Evolutionary conservation across 2,113 vertebrate species (phyloP).

Genomic region (Kryptolebias marmoratus): DNA sequence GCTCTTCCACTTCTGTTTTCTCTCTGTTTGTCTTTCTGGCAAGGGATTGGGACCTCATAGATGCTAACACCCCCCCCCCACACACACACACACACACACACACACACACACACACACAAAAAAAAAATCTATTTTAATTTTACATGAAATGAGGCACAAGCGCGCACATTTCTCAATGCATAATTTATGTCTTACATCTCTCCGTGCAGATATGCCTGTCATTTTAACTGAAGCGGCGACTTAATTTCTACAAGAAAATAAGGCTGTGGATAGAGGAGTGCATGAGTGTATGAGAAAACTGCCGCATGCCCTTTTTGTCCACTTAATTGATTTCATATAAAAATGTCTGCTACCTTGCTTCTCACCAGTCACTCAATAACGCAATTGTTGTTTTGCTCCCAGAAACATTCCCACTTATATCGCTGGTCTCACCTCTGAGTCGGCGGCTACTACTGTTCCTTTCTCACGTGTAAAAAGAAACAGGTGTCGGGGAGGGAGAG

Average conservation of each 20-base stretch:
- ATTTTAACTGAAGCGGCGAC: conserved; percentile 15
- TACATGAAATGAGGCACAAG: conserved; percentile 24
- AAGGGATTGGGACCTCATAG: conserved; percentile 50
- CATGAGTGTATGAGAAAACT: background rate
- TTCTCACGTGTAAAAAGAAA: conserved; percentile 32
- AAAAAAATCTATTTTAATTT: conserved; percentile 39
- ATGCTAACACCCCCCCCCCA: conserved; percentile 10
- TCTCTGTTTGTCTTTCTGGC: conserved; percentile 67
- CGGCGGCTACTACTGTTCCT: conserved; percentile 1
- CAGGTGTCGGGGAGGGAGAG: conserved; percentile 61
- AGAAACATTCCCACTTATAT: conserved; percentile 14
- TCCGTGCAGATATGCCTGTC: background rate
- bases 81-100: no score
- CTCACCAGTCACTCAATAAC: background rate
- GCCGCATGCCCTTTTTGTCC: background rate
- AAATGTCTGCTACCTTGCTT: background rate
- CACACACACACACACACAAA: no score
- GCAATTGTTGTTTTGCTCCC: background rate
- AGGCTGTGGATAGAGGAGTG: background rate
- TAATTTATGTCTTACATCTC: conserved; percentile 12
- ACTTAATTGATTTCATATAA: background rate
- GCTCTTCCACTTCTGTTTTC: conserved; percentile 58
- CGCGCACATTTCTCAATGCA: conserved; percentile 12
- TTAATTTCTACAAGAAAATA: background rate
- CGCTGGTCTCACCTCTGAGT: conserved; percentile 34